Conservation (phyloP, 2,797 vertebrate species). For the Tapirus indicus region DNA sequence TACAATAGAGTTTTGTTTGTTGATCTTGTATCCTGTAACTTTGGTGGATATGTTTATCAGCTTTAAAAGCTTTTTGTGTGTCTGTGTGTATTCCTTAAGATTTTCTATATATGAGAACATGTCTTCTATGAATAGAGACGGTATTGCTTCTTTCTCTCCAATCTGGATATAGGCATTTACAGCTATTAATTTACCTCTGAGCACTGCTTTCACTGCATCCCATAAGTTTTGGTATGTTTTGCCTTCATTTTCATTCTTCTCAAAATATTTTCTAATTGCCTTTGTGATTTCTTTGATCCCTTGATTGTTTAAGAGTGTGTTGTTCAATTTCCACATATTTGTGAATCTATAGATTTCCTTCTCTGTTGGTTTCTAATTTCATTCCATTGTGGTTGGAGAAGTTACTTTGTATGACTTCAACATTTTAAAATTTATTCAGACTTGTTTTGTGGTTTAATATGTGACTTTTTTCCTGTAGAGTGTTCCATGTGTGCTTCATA, state of each 20-base stretch:
- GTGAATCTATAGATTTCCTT: background rate
- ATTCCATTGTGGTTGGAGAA: background rate
- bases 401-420: background rate
- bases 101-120: background rate
- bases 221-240: background rate
- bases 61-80: background rate
- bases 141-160: background rate
- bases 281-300: background rate
- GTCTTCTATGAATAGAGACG: background rate
- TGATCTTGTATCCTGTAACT: background rate
- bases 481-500: background rate
- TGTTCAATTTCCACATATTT: background rate
- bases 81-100: background rate
- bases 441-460: background rate
- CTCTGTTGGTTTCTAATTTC: background rate
- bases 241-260: background rate
- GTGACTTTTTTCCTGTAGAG: background rate
- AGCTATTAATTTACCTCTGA: background rate
- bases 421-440: background rate
- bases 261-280: background rate
- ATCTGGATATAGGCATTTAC: background rate
- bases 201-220: background rate
- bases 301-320: background rate
- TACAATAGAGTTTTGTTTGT: background rate
- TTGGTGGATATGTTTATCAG: background rate